Evolutionary conservation across 2,113 vertebrate species (phyloP).

Genomic region (Sphaerodactylus townsendi): DNA sequence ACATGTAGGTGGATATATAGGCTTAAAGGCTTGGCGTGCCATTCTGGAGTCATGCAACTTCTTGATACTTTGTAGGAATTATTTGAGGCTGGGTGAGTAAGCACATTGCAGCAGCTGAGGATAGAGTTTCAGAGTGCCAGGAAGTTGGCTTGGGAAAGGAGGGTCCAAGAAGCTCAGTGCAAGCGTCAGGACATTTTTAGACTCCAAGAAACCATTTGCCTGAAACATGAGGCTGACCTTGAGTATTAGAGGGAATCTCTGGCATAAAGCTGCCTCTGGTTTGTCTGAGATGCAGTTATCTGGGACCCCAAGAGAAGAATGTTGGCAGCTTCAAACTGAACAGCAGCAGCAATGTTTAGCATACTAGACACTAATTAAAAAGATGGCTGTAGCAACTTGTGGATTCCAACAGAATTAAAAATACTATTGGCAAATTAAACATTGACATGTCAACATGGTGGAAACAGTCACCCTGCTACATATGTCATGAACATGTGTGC

Average conservation of each 20-base stretch:
- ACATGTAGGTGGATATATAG: neutral
- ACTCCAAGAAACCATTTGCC: slow-evolving; percentile 26
- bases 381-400: slow-evolving; percentile 19
- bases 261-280: neutral
- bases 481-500: neutral
- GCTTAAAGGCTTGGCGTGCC: neutral
- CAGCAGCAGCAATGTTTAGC: neutral
- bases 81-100: neutral
- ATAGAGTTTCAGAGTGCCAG: slow-evolving; percentile 20
- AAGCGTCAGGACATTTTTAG: slow-evolving; percentile 21
- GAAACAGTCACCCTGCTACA: neutral
- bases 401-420: slow-evolving; percentile 12
- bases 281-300: neutral
- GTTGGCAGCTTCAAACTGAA: neutral
- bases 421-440: neutral
- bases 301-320: slow-evolving; percentile 3
- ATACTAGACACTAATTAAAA: slow-evolving; percentile 30
- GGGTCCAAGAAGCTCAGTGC: slow-evolving; percentile 19
- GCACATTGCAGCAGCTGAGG: neutral
- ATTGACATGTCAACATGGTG: neutral
- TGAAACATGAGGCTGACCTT: slow-evolving; percentile 35
- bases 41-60: neutral
- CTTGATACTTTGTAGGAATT: neutral
- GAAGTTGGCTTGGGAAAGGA: slow-evolving; percentile 27
- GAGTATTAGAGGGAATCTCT: neutral